phyloP scores from a whole-genome alignment of 2,113 vertebrate genomes.

The Galbula dea region DNA sequence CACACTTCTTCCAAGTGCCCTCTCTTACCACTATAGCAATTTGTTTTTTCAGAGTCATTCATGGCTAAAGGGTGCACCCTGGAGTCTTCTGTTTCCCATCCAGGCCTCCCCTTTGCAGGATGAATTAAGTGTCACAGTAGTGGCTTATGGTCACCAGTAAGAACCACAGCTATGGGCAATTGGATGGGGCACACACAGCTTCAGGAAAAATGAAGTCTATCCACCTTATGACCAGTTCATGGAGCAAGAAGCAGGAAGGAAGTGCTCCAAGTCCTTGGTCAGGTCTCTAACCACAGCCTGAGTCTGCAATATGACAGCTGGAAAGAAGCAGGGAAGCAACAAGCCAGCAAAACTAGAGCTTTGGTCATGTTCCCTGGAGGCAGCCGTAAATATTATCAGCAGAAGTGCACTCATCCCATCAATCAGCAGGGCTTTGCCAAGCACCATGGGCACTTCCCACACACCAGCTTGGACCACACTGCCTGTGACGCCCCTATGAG shows the following conservation, averaged over 20 bases:
- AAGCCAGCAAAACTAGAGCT: neutral
- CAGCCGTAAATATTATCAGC: neutral
- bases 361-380: neutral
- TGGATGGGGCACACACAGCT: neutral
- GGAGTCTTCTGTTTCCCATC: neutral
- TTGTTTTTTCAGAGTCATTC: neutral
- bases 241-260: neutral
- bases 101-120: neutral
- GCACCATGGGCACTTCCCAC: conserved; percentile 33
- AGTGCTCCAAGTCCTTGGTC: neutral
- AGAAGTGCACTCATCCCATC: neutral
- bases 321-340: neutral
- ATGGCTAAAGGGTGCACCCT: neutral
- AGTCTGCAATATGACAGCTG: neutral
- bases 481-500: conserved; percentile 30
- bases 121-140: neutral
- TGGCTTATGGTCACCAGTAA: neutral
- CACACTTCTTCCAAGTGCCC: neutral
- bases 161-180: neutral
- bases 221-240: neutral
- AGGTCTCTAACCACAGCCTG: neutral
- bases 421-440: neutral
- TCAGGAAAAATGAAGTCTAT: neutral
- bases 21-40: neutral
- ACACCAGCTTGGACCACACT: neutral